Evolutionary conservation across 2,797 vertebrate genomes (phyloP), one percentile per base, ranked within the genome.

Genomic region (Enteromius fasciolatus): DNA sequence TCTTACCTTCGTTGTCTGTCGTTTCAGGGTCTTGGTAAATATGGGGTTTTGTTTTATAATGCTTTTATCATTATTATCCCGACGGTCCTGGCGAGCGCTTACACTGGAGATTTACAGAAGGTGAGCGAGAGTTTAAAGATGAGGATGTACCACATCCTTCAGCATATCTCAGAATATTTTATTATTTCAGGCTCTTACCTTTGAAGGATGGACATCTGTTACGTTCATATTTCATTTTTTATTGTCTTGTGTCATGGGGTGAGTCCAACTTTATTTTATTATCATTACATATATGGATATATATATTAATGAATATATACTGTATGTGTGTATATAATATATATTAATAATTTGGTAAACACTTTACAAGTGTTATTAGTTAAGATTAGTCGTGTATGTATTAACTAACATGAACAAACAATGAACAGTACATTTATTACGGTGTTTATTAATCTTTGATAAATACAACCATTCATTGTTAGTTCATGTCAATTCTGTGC

Each of bases 41-140:
- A 97, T 0, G 97, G 97, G 28, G 94, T 99, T 67, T 92, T 99
- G 83, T 98, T 96, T 92, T 98, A 99, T 92, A 99, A 98, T 66
- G 95, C 97, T 9, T 92, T 95, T 46, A 94, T 98, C 88, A 96
- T 97, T 89, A 91, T 98, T 76, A 84, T 97, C 80, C 97, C 97
- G 20, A 96, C 96, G 15, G 2, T 94, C 12, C 63, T 97, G 88
- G 90, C 93, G 50, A 97, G 96, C 81, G 90, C 90, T 3, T 95
- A 87, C 78, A 97, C 95, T 11, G 97, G 96, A 89, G 97, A 99
- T 90, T 89, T 99, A 67, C 89, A 93, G 0, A 87, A 95, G 94
- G 97, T 97, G 90, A 89, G 84, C 31, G 25, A 44, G 3, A 9
- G 25, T 20, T 4, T 23, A 1, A 28, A 57, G 6, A 23, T 31